These are phyloP conservation scores for Pocillopora damicornis DNA, from an alignment of 64 coral and sea anemone genomes.

Conservation along the genomic window DNA sequence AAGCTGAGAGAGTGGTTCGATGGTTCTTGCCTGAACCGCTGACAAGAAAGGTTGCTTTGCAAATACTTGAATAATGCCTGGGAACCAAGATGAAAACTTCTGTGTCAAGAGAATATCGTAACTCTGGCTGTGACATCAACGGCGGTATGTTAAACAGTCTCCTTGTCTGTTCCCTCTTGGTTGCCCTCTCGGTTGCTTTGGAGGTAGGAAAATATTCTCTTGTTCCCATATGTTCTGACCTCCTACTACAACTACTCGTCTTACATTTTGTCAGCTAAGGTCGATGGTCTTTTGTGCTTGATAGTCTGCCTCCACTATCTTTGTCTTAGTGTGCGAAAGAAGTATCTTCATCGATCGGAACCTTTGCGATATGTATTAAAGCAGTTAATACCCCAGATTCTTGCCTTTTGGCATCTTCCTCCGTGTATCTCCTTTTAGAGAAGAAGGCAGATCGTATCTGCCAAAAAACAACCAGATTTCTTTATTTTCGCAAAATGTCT, in stretches of 20 bases:
- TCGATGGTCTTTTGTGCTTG: too few species aligned
- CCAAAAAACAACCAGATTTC: constrained; percentile 39
- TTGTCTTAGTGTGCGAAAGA: too few species aligned
- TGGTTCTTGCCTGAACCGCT: constrained; percentile 37
- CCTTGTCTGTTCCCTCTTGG: neutral
- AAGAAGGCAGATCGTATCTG: constrained; percentile 45
- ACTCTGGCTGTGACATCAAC: constrained; percentile 24
- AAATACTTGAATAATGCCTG: too few species aligned
- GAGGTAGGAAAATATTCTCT: neutral
- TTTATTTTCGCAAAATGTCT: constrained; percentile 10
- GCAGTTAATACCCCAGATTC: neutral
- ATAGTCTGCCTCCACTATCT: too few species aligned
- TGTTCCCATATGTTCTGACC: neutral
- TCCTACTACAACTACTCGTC: constrained; percentile 25
- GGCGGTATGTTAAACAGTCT: constrained; percentile 30
- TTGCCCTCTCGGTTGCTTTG: constrained; percentile 15
- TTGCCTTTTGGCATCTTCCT: neutral
- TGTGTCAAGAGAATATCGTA: neutral
- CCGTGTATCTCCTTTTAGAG: constrained; percentile 20
- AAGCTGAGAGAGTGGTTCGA: constrained; percentile 12
- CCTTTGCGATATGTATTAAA: too few species aligned
- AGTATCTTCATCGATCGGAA: too few species aligned
- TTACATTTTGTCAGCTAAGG: constrained; percentile 2
- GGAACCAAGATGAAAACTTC: too few species aligned
- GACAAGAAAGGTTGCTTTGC: neutral